Evolutionary conservation across 2,797 vertebrate genomes (phyloP).

Genomic region (Halcyon chelicuti): DNA sequence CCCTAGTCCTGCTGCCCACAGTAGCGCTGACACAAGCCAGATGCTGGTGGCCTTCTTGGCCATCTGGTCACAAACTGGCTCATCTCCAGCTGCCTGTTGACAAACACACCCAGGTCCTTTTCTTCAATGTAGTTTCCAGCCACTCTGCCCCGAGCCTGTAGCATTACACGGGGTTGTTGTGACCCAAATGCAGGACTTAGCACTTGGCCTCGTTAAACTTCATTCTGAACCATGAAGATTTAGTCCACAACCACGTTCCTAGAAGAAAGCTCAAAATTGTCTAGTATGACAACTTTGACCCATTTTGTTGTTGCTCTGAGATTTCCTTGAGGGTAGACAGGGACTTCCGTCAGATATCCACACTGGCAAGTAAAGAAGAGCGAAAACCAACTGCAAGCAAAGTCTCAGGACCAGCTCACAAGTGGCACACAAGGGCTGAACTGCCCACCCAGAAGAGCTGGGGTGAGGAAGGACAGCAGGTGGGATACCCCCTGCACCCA

Average conservation of each 20-base stretch:
- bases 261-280: neutral
- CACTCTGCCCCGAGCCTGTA: neutral
- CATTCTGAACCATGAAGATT: neutral
- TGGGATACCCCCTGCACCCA: neutral
- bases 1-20: neutral
- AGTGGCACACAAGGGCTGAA: fast-evolving
- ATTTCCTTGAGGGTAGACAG: neutral
- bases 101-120: neutral
- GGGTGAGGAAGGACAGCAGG: neutral
- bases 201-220: neutral
- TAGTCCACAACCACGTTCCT: neutral
- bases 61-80: neutral
- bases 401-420: neutral
- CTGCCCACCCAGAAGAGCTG: fast-evolving
- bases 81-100: neutral
- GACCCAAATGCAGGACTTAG: neutral
- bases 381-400: neutral
- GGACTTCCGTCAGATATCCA: neutral
- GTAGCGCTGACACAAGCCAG: neutral
- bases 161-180: neutral
- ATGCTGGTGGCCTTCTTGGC: neutral
- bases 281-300: neutral
- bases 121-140: neutral
- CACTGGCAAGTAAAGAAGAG: fast-evolving
- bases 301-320: neutral